Percentiles rank a stretch among this genome's conserved stretches.
Conservation (phyloP, 2,113 vertebrate species). For the Larimichthys crocea region DNA sequence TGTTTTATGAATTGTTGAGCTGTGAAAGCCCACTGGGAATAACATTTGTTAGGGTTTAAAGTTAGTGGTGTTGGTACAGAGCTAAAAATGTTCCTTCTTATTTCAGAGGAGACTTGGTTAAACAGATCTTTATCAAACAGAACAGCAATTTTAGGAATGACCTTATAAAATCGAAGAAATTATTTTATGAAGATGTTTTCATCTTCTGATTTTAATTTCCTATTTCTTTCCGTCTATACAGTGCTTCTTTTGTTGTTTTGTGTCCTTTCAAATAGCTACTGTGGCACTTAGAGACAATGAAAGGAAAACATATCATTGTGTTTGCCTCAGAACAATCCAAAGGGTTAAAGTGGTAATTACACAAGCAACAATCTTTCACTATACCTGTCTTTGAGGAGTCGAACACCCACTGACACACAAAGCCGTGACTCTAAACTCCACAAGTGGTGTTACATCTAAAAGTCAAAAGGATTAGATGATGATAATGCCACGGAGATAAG, state of each 20-base stretch:
- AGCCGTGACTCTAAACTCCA: constrained; percentile 7
- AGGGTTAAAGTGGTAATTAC: constrained; percentile 55
- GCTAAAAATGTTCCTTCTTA: not conserved
- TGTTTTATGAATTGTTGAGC: not conserved
- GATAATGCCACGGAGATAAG: constrained; percentile 44
- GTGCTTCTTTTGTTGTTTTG: constrained; percentile 12
- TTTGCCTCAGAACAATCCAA: constrained; percentile 39
- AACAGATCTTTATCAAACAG: constrained; percentile 9
- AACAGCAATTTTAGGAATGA: constrained; percentile 1
- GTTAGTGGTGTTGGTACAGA: not conserved
- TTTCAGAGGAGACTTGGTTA: constrained; percentile 10
- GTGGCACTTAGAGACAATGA: constrained; percentile 25
- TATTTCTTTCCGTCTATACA: not conserved
- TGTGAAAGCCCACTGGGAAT: constrained; percentile 2
- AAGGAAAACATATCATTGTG: constrained; percentile 36
- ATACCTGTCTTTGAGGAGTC: constrained; percentile 30
- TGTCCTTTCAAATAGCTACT: constrained; percentile 27
- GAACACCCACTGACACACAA: not conserved
- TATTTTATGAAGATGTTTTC: constrained; percentile 37
- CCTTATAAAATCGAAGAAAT: constrained; percentile 10
- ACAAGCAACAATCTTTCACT: constrained; percentile 1
- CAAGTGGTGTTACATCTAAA: constrained; percentile 38
- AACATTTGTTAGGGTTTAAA: constrained; percentile 6
- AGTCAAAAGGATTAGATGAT: constrained; percentile 63
- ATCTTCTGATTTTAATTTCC: constrained; percentile 2